Evolutionary conservation across 2,113 vertebrate species (phyloP).

Genomic region (Seriola aureovittata): DNA sequence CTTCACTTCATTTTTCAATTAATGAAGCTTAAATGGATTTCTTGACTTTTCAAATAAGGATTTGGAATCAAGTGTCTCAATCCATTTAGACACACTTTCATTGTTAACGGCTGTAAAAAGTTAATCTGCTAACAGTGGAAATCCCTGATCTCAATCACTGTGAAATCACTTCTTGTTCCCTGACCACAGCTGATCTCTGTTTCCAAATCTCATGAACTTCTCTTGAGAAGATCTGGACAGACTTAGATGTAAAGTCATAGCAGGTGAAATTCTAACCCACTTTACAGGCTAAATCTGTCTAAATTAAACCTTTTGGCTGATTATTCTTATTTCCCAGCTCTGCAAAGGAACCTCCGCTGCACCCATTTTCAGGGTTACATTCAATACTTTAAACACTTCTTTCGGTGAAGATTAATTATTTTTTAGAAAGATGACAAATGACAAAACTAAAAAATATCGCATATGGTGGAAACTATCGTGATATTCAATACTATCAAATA

Average conservation of each 20-base stretch:
- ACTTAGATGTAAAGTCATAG: background rate
- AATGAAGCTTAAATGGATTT: background rate
- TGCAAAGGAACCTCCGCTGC: too few relatives aligned
- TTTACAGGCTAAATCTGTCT: too few relatives aligned
- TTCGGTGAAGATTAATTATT: too few relatives aligned
- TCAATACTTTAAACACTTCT: too few relatives aligned
- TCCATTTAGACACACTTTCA: conserved; percentile 14
- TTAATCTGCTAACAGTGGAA: conserved; percentile 1
- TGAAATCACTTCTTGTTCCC: conserved; percentile 12
- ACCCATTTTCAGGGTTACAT: too few relatives aligned
- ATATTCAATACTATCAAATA: too few relatives aligned
- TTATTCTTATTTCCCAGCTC: too few relatives aligned
- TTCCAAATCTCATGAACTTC: background rate
- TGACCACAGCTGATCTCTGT: background rate
- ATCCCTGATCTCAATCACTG: conserved; percentile 21
- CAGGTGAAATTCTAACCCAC: too few relatives aligned
- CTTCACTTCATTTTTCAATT: background rate
- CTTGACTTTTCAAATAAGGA: conserved; percentile 10
- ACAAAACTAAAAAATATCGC: too few relatives aligned
- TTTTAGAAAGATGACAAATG: too few relatives aligned
- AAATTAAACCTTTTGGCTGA: too few relatives aligned
- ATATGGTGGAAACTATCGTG: too few relatives aligned
- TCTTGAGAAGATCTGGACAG: background rate
- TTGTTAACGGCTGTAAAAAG: conserved; percentile 5
- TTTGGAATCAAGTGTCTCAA: background rate